These are phyloP conservation scores for Calameuta pallipes DNA, from an alignment of 2,888 invertebrate species.

Conservation along the genomic window DNA sequence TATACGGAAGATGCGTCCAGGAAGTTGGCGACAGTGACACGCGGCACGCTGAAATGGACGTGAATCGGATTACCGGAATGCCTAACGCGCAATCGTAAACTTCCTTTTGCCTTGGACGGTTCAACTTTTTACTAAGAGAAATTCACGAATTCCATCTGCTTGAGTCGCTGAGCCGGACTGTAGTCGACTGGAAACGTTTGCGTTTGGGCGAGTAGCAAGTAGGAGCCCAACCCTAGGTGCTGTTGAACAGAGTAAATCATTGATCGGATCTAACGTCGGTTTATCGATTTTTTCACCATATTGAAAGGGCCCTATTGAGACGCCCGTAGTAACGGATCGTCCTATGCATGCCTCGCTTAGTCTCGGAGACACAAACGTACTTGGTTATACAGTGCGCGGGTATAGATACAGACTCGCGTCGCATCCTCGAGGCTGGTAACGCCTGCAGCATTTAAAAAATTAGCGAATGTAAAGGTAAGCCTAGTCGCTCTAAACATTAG, in stretches of 20 bases:
- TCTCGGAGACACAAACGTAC: slow-evolving; percentile 18
- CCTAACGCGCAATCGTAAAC: not conserved
- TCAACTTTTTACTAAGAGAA: not conserved
- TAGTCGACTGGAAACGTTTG: not conserved
- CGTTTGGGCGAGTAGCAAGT: not conserved
- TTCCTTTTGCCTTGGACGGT: not conserved
- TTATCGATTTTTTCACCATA: not conserved
- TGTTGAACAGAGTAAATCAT: slow-evolving; percentile 36
- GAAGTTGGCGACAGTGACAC: slow-evolving; percentile 36
- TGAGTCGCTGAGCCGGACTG: not conserved
- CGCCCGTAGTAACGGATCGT: slow-evolving; percentile 52
- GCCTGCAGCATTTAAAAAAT: not conserved
- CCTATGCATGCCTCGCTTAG: slow-evolving; percentile 42
- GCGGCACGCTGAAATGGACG: slow-evolving; percentile 7
- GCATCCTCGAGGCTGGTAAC: not conserved
- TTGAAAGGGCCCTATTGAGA: slow-evolving; percentile 45
- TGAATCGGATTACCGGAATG: not conserved
- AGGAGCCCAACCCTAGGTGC: not conserved
- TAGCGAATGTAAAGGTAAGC: not conserved
- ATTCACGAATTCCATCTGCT: not conserved
- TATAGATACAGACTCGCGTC: not conserved
- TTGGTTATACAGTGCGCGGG: not conserved
- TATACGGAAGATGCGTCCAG: slow-evolving; percentile 48
- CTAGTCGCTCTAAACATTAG: not conserved
- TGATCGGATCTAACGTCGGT: slow-evolving; percentile 42